Evolutionary conservation across 2,888 invertebrate species (phyloP), one percentile per base, ranked within the genome.

Genomic region (Coelopa pilipes): DNA sequence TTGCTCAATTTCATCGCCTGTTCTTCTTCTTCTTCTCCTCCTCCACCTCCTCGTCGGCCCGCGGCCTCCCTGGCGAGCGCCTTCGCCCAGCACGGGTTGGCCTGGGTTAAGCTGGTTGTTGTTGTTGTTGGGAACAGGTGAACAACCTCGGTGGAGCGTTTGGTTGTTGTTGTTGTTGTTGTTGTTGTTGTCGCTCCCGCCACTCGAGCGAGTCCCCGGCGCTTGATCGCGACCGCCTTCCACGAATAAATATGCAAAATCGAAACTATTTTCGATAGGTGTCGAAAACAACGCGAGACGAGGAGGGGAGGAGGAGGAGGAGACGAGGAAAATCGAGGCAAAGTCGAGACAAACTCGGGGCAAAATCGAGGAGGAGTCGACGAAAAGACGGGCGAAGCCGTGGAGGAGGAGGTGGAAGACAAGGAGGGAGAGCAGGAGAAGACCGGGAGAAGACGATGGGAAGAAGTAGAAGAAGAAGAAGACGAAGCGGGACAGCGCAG

Each of bases 171-270:
- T n/a, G n/a, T n/a, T n/a, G n/a, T n/a, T n/a, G n/a, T n/a, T 2
- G 1, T 3, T 17, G 19, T 57, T n/a, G 1, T 53, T 5, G 9
- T 24, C 21, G 7, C 24, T 1, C n/a, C 45, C 62, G 11, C 45
- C n/a, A 45, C 62, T 45, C 13, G 19, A 12, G 21, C 46, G 45
- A n/a, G 17, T 46, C 46, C 45, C 45, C 1, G 10, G 13, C 34
- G 34, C 34, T 49, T 66, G 47, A 66, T 66, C 21, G 21, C 21
- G n/a, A n/a, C n/a, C n/a, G n/a, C 21, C 49, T 66, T 66, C 66
- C 17, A 65, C 17, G 47, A 65, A 65, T 65, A 65, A 15, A 47
- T 65, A 47, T 65, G 65, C 65, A 65, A 65, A 65, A 65, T 17
- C 47, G 19, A 46, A 46, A 47, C 65, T 13, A 50, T 66, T 66